Evolutionary conservation across 2,797 vertebrate species (phyloP), one percentile per base, ranked within the genome.

Genomic region (Parauchenoglanis punctatus): DNA sequence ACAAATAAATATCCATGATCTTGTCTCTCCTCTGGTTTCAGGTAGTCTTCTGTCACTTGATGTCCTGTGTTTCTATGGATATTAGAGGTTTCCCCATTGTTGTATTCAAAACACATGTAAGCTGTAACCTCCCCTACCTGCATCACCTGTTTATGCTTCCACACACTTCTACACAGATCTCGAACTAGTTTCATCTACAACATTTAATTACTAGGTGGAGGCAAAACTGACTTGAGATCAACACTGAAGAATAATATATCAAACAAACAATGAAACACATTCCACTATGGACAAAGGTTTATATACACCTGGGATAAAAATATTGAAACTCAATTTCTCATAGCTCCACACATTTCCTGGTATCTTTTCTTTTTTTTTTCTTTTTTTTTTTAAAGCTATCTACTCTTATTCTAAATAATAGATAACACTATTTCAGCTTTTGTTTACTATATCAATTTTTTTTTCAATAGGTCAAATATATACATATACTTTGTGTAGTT

Each of bases 1-100:
- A 58, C 58, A 46, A 82, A 52, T 75, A 58, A 15, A 87, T 68
- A 20, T 82, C 81, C 83, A 87, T 83, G 49, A 11, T 63, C 20
- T 68, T 11, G 25, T 68, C 1, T 28, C 23, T 56, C 18, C 65
- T 73, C 4, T 7, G 18, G 40, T 40, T 40, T 40, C 40, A 40
- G 40, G 40, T 40, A 40, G 40, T 40, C 40, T 40, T 40, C 40
- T 40, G 44, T 52, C 25, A n/a, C 17, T 31, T 28, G 23, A 52
- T 68, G 13, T 35, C 11, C 20, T 28, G 23, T 65, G 44, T 70
- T 13, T 40, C 17, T 70, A 17, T 4, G 15, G 17, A 76, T 31
- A 40, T 40, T 40, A 40, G 40, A 40, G 40, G 40, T 40, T 40
- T 40, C 40, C 40, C 40, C 10, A 0, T 7, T 56, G 7, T 23